Evolutionary conservation across 92 coral and sea anemone species (phyloP).

Genomic region (Meandrina meandrites): DNA sequence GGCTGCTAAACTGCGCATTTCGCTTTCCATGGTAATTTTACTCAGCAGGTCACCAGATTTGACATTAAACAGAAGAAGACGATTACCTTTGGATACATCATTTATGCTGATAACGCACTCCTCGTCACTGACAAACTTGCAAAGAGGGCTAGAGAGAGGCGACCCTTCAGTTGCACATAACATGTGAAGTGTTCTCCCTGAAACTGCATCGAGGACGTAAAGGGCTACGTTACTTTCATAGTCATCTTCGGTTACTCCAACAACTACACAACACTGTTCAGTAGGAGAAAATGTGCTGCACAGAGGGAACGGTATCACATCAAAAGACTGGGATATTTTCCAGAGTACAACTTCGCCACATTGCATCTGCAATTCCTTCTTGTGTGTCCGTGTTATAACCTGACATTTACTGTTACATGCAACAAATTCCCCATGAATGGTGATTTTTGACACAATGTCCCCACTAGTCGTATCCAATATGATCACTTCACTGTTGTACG

Average conservation of each 20-base stretch:
- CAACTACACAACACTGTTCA: neutral
- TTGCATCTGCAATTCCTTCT: neutral
- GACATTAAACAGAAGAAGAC: neutral
- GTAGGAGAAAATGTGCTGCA: neutral
- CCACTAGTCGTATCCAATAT: neutral
- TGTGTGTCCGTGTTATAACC: neutral
- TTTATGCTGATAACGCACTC: neutral
- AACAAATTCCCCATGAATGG: neutral
- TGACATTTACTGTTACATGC: constrained; percentile 16
- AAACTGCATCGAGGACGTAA: neutral
- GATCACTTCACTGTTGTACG: neutral
- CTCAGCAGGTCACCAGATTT: constrained; percentile 1
- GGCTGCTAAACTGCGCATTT: neutral
- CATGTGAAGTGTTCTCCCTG: neutral
- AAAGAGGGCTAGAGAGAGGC: accelerated
- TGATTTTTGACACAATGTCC: neutral
- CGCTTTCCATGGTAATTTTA: neutral
- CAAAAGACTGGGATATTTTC: too few relatives aligned
- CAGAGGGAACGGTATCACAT: too few relatives aligned
- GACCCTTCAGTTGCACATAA: neutral
- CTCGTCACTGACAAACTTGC: constrained; percentile 1
- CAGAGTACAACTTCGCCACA: neutral
- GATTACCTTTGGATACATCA: neutral
- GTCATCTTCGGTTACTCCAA: neutral
- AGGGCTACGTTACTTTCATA: neutral